A percentile compares a stretch with the other conserved stretches of the same genome.
Conservation (phyloP, 2,797 vertebrate genomes). For the Hyperoplus immaculatus region DNA sequence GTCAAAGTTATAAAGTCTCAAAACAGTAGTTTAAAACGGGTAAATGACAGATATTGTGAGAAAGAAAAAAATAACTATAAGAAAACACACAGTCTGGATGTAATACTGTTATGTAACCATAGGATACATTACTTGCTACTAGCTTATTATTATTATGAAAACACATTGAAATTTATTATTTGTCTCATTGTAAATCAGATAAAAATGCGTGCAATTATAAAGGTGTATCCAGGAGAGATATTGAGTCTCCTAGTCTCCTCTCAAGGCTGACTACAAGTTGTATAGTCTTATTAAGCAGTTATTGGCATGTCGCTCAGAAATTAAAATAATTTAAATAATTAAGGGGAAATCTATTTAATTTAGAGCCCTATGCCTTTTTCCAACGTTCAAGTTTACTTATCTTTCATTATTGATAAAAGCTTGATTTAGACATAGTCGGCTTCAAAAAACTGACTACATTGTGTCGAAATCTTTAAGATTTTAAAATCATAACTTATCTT, state of each 20-base stretch:
- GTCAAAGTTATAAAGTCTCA: constrained; percentile 1
- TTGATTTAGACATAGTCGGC: background rate
- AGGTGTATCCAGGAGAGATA: background rate
- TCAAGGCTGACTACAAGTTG: background rate
- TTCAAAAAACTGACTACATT: background rate
- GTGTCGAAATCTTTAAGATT: background rate
- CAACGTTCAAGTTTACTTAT: background rate
- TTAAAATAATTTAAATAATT: background rate
- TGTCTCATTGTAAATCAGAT: background rate
- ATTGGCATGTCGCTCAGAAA: background rate
- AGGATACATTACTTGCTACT: background rate
- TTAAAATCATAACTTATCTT: background rate
- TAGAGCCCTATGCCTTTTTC: background rate
- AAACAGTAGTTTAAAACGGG: background rate
- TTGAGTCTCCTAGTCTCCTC: too few species aligned
- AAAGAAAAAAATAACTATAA: background rate
- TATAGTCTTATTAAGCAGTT: too few species aligned
- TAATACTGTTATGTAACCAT: background rate
- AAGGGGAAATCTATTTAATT: background rate
- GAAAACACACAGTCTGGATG: background rate
- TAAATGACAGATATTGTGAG: background rate
- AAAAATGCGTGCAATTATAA: constrained; percentile 1
- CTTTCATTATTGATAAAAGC: background rate
- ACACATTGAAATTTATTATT: background rate
- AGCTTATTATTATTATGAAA: constrained; percentile 1